Conservation (phyloP, 2,113 vertebrate genomes). For the Tachuris rubrigastra region DNA sequence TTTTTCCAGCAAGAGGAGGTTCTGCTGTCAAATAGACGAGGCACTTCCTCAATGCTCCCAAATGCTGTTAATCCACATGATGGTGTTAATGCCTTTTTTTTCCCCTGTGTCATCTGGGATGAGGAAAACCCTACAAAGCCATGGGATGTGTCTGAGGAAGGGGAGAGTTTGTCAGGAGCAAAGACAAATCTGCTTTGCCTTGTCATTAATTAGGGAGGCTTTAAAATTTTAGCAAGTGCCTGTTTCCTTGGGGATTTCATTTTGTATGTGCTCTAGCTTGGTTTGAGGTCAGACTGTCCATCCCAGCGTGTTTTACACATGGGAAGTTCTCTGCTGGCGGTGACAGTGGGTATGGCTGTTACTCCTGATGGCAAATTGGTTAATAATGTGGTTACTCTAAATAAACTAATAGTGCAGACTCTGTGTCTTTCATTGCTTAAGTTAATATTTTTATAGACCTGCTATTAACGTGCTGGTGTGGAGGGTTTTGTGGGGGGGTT, state of each 20-base stretch:
- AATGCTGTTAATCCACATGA: background rate
- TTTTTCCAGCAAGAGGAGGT: background rate
- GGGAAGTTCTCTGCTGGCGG: background rate
- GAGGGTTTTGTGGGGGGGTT: background rate
- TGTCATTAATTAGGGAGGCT: background rate
- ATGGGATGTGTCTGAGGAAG: fast-evolving
- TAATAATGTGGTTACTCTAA: background rate
- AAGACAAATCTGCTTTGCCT: background rate
- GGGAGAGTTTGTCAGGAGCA: background rate
- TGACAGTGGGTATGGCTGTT: background rate
- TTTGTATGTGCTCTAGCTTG: background rate
- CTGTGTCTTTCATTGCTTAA: background rate
- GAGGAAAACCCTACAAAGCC: background rate
- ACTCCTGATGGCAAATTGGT: background rate
- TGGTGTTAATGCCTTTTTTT: background rate
- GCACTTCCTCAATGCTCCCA: background rate
- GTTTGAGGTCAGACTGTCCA: background rate
- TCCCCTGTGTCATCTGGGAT: background rate
- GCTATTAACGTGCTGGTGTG: background rate
- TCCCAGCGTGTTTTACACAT: fast-evolving
- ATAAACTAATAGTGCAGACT: background rate
- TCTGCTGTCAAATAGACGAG: background rate
- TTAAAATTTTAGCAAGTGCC: background rate
- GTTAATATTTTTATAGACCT: background rate
- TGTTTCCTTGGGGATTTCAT: background rate